These are phyloP conservation scores for Platichthys stellatus DNA, from an alignment of 2,113 vertebrate genomes.

Conservation along the genomic window DNA sequence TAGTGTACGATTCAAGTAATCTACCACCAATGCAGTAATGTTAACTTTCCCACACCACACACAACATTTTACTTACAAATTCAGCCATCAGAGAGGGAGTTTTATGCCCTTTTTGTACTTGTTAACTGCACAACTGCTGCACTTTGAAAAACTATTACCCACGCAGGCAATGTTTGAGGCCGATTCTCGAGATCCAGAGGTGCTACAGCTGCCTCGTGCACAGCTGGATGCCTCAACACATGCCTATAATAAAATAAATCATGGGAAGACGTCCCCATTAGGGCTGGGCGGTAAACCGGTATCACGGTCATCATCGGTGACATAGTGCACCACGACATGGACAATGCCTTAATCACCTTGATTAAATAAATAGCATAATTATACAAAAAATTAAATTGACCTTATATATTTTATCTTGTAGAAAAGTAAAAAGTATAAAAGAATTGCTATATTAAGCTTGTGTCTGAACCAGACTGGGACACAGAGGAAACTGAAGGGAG, in stretches of 20 bases:
- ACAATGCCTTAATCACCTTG: too few species aligned
- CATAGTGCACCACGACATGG: too few species aligned
- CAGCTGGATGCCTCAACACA: slow-evolving; percentile 14
- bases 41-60: slow-evolving; percentile 29
- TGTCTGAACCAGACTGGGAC: too few species aligned
- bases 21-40: slow-evolving; percentile 28
- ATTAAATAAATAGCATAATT: too few species aligned
- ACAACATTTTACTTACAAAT: slow-evolving; percentile 44
- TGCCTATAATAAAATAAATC: background rate
- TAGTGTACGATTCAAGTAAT: slow-evolving; percentile 56
- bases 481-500: too few species aligned
- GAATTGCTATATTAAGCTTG: too few species aligned
- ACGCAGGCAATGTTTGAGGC: slow-evolving; percentile 3
- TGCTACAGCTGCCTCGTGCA: slow-evolving; percentile 12
- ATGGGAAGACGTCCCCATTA: background rate
- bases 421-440: too few species aligned
- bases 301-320: too few species aligned
- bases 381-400: too few species aligned
- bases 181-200: slow-evolving; percentile 12
- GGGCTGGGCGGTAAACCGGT: too few species aligned
- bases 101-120: slow-evolving; percentile 33
- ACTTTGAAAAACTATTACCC: slow-evolving; percentile 15
- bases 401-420: too few species aligned
- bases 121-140: slow-evolving; percentile 28
- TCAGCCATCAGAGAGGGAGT: slow-evolving; percentile 17